Conservation (phyloP, 1,140 invertebrate genomes). For the Pseudomyrmex gracilis region DNA sequence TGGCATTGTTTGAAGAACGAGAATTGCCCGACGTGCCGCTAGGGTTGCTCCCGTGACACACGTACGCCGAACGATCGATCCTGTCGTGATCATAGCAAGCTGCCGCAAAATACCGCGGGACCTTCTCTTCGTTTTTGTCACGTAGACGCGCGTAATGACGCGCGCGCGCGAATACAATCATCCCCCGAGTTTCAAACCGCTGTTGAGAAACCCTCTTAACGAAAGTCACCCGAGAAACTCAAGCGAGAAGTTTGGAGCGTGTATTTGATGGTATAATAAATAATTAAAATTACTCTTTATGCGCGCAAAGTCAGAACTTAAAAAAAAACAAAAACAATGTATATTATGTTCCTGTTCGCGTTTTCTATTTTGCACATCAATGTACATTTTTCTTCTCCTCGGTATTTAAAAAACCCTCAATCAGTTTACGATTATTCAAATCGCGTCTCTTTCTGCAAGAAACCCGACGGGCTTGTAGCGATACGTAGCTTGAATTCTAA, state of each 20-base stretch:
- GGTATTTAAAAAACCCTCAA: no score
- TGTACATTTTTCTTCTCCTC: no score
- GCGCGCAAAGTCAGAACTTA: conserved; percentile 15
- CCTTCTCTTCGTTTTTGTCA: conserved; percentile 64
- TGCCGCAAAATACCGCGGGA: conserved; percentile 57
- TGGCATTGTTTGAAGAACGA: conserved; percentile 81
- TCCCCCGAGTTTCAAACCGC: conserved; percentile 2
- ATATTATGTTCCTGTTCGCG: no score
- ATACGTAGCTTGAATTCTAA: conserved; percentile 46
- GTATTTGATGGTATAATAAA: conserved; percentile 45
- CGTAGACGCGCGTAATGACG: conserved; percentile 66
- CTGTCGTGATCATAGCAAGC: conserved; percentile 54
- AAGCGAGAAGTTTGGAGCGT: conserved; percentile 31
- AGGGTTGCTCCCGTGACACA: conserved; percentile 68
- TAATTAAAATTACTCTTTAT: not conserved
- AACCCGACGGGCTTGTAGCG: conserved; percentile 12
- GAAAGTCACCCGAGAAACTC: conserved; percentile 40
- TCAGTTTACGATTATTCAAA: conserved; percentile 49
- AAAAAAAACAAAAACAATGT: no score
- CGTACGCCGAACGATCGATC: conserved; percentile 66
- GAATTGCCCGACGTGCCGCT: conserved; percentile 74
- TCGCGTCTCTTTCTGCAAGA: not conserved
- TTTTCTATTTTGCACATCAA: no score
- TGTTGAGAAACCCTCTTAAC: conserved; percentile 10
- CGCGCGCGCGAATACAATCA: conserved; percentile 37